Evolutionary conservation across 2,113 vertebrate genomes (phyloP).

Genomic region (Malurus cyaneus): DNA sequence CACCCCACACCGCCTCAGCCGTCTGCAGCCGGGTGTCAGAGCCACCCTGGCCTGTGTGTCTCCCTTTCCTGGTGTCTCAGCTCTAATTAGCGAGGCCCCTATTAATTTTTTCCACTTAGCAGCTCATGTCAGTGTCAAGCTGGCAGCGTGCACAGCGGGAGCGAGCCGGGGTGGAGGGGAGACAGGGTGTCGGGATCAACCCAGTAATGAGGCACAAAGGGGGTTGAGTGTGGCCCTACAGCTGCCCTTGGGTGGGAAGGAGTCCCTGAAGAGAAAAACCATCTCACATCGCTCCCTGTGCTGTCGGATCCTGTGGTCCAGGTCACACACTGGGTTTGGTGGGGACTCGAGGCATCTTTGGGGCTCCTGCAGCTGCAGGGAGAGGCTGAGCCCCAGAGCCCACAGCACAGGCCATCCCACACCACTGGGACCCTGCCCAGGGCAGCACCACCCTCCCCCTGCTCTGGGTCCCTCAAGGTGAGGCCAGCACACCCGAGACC

Average conservation of each 20-base stretch:
- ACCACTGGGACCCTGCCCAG: accelerated
- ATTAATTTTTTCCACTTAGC: constrained; percentile 8
- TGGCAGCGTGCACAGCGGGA: accelerated
- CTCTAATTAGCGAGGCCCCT: not conserved
- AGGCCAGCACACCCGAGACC: not conserved
- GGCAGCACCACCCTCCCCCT: not conserved
- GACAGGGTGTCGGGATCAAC: not conserved
- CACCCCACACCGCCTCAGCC: not conserved
- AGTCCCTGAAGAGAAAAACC: not conserved
- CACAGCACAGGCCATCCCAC: not conserved
- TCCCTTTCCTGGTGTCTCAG: not conserved
- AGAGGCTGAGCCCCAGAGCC: not conserved
- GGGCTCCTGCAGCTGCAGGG: not conserved
- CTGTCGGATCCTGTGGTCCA: accelerated
- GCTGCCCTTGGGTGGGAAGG: accelerated
- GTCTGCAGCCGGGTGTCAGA: accelerated
- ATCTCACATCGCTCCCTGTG: not conserved
- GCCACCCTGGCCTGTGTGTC: not conserved
- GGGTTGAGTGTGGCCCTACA: not conserved
- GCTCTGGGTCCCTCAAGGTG: accelerated
- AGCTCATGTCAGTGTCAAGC: not conserved
- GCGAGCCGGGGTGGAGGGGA: not conserved
- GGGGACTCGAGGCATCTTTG: accelerated
- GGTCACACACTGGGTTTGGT: accelerated
- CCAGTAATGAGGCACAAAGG: not conserved